phyloP scores from a whole-genome alignment of 2,888 invertebrate species.

The Synanthedon vespiformis region DNA sequence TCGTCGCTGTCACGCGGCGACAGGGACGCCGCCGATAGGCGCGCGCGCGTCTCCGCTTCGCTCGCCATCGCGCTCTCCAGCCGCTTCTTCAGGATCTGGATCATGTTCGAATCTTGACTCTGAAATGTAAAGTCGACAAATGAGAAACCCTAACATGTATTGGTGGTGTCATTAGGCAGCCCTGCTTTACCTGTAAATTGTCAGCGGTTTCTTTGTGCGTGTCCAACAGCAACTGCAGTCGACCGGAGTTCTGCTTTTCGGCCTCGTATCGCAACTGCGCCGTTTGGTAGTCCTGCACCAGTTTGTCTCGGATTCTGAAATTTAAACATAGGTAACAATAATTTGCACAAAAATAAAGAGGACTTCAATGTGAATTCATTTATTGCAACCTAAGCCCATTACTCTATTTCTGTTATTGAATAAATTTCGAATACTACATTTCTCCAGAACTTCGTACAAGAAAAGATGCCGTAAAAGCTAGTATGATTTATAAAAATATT shows the following conservation, averaged over 20 bases:
- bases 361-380: too few relatives aligned
- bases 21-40: constrained; percentile 54
- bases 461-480: too few relatives aligned
- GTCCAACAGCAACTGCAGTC: constrained; percentile 69
- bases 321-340: too few relatives aligned
- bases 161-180: not conserved
- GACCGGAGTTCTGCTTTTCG: constrained; percentile 64
- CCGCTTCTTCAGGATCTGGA: constrained; percentile 73
- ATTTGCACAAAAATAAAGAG: too few relatives aligned
- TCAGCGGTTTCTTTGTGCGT: constrained; percentile 71
- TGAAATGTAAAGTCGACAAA: constrained; percentile 23
- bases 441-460: not conserved
- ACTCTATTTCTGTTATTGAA: too few relatives aligned
- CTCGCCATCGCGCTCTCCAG: constrained; percentile 74
- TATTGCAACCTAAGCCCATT: too few relatives aligned
- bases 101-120: constrained; percentile 75
- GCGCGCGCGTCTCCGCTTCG: constrained; percentile 73
- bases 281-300: constrained; percentile 55
- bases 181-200: constrained; percentile 36
- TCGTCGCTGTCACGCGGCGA: constrained; percentile 17
- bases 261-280: constrained; percentile 55
- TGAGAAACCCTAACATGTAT: not conserved
- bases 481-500: too few relatives aligned
- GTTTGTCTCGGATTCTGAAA: constrained; percentile 54
- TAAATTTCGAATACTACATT: too few relatives aligned